Evolutionary conservation across 2,888 invertebrate species (phyloP).

Genomic region (Parnassius orleans): DNA sequence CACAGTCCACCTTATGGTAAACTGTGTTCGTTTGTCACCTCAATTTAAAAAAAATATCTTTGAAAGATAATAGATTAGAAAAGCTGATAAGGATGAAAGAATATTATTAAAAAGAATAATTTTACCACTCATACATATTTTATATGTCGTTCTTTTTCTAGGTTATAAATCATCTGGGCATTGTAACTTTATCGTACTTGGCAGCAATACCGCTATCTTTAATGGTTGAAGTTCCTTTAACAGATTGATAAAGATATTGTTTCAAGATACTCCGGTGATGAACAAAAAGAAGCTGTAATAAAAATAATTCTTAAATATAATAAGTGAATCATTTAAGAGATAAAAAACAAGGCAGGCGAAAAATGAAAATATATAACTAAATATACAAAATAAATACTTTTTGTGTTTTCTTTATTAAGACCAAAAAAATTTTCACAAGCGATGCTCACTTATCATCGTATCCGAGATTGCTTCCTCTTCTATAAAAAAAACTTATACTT

Average conservation of each 20-base stretch:
- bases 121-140: not conserved
- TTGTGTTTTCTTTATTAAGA: no score
- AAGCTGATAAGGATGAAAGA: not conserved
- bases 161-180: slow-evolving; percentile 30
- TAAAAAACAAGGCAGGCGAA: no score
- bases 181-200: slow-evolving; percentile 29
- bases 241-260: slow-evolving; percentile 10
- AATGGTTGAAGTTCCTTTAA: slow-evolving; percentile 37
- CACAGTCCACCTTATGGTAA: not conserved
- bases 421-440: no score
- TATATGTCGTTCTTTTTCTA: slow-evolving; percentile 24
- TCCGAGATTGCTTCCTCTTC: no score
- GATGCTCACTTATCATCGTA: no score
- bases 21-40: not conserved
- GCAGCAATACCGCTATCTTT: slow-evolving; percentile 35
- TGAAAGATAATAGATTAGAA: not conserved
- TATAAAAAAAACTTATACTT: no score
- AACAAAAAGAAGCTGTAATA: no score
- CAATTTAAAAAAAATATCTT: not conserved
- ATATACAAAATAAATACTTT: no score
- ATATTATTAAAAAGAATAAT: not conserved
- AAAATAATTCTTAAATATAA: no score
- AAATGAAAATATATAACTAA: no score
- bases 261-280: no score
- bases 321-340: no score